Evolutionary conservation across 2,797 vertebrate species (phyloP), one percentile per base, ranked within the genome.

Genomic region (Sebastes diploproa): DNA sequence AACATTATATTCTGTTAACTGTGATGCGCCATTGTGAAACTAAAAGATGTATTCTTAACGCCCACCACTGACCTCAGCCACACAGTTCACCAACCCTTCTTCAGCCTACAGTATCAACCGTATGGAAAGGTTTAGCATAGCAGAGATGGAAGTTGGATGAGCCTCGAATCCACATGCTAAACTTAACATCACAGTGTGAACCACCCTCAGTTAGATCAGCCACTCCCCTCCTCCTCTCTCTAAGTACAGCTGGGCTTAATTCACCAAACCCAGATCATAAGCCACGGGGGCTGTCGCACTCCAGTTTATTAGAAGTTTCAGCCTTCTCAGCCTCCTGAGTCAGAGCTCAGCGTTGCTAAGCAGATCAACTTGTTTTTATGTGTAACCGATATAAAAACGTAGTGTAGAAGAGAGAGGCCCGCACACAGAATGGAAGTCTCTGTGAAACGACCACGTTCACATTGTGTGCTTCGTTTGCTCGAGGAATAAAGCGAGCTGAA

Each of bases 291-390:
- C 86, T 82, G 54, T 70, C 4, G n/a, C 60, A 78, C 54, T 86
- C 14, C 16, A 12, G 55, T 88, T 90, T 80, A 86, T 82, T 86
- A 81, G 83, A 68, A 72, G 75, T 89, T 90, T 88, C 61, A 89
- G 72, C 84, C 61, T 63, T 89, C 81, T 90, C 82, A 89, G 69
- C 72, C 71, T 84, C 72, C 69, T 61, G 72, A 91, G 75, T 85
- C 71, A 5, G 58, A 87, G 89, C 84, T 93, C 76, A 86, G 79
- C 6, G 29, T 87, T 76, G 67, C 72, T 92, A 90, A 95, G 86
- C 73, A 91, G 88, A 91, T 93, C 71, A 85, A 5, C 81, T 87
- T 83, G 78, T 83, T 90, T 85, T 81, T 10, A 78, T 72, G 70
- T 89, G 88, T 87, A 91, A 92, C 77, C 0, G 83, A 90, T 91